Base-by-base conservation (phyloP, 2,113 vertebrate species). In the Hirundichthys speculiger region DNA sequence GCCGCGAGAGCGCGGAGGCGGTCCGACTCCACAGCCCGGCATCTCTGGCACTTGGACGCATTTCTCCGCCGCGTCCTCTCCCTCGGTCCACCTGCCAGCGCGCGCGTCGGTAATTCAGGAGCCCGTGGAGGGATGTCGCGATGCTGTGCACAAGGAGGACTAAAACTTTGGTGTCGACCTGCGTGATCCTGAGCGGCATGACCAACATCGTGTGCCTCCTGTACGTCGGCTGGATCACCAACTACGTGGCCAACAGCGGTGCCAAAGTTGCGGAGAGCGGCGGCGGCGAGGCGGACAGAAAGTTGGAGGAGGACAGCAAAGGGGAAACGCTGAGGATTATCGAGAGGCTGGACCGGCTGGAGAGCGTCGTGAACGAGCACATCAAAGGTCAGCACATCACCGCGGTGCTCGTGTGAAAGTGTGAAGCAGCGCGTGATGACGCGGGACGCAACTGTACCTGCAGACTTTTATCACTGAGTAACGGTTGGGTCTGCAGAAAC, bases 81-180 rank as follows among this genome's bases (percentile, higher is more conserved):
- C 42, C 58, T 25, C 50, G 3, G 1, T 38, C 76, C 78, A 72
- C 84, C 87, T 75, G 71, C 85, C 22, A 30, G 85, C 25, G 25
- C 73, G 83, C 86, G 77, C 71, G 46, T 75, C 52, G 40, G 67
- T 34, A 45, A 64, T 8, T 34, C 1, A n/a, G 58, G 39, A 76
- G 72, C 93, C 83, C 93, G 92, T 94, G 96, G 95, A 96, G 95
- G 90, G 90, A 93, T 90, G 89, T 90, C 91, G 96, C 93, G 72
- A 99, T 99, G 97, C 93, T 94, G 89, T 98, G 95, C 93, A 92
- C 94, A 88, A 93, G 96, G 91, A 98, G 96, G 93, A 96, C 96
- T 88, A 98, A 98, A 96, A 96, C 97, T 95, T 96, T 99, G 89
- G 96, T 99, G 92, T 98, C 96, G 86, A 97, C 96, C 68, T 99